Base-by-base conservation (phyloP, 2,113 vertebrate genomes). In the Zootoca vivipara region DNA sequence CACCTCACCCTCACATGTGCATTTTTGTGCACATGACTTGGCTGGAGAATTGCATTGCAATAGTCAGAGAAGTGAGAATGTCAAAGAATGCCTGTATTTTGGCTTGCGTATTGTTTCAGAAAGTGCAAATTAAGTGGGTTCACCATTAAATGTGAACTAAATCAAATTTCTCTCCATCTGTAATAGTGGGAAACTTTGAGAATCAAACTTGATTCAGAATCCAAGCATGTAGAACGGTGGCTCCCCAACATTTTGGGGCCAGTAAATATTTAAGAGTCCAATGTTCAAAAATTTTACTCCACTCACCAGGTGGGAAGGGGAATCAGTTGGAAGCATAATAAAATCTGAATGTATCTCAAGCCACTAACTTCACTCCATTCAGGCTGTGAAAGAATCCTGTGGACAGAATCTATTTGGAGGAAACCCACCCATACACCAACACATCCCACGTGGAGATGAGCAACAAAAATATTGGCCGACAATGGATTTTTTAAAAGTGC, bases 391-490 rank as follows among this genome's bases (percentile, higher is more conserved):
- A 82, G 10, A 46, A 73, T 82, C 73, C 69, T 91, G 92, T 92
- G 78, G 87, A 77, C 73, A 74, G 83, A 89, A 69, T 10, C 78
- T 4, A 58, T 89, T 62, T 91, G 33, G 35, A 20, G 22, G 20
- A 10, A 9, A 77, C 46, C 10, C 46, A 52, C 12, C 46, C 46
- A 52, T 52, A 62, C 58, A 62, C 58, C 58, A 16, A 62, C 18
- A 20, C 18, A 20, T 86, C 90, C 91, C 82, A 87, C 87, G 46
- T 52, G 77, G 88, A 78, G 69, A 85, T 58, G 56, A 80, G n/a
- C 22, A 92, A 90, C 52, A 90, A 92, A 92, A 94, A 90, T 92
- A 87, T 62, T 94, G 90, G 69, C 88, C 86, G 12, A 40, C 4
- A 0, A 16, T 24, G 83, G 77, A 80, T 26, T 89, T 26, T 89